A percentile compares a stretch with the other conserved stretches of the same genome.
Conservation (phyloP, 2,113 vertebrate species). For the Jacana jacana region DNA sequence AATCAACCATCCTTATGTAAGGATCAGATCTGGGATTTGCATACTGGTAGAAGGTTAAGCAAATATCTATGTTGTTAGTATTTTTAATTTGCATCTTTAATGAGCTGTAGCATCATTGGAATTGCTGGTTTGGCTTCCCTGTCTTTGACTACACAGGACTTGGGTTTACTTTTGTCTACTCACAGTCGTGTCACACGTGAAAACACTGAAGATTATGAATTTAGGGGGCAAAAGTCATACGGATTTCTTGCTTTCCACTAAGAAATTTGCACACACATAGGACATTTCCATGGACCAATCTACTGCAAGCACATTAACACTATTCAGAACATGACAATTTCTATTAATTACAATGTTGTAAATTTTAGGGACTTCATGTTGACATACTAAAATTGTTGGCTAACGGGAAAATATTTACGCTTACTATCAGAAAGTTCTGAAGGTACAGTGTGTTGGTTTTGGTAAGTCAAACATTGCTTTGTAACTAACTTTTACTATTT, state of each 20-base stretch:
- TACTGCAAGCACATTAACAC: not conserved
- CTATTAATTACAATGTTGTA: not conserved
- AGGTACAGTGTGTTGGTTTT: not conserved
- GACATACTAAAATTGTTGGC: not conserved
- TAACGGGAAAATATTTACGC: not conserved
- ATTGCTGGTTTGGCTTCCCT: not conserved
- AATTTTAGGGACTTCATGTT: not conserved
- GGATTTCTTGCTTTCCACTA: not conserved
- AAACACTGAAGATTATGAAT: not conserved
- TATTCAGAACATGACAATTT: not conserved
- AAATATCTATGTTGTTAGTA: conserved; percentile 51
- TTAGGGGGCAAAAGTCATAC: not conserved
- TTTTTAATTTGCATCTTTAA: conserved; percentile 76
- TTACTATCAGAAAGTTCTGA: not conserved
- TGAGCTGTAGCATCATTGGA: conserved; percentile 50
- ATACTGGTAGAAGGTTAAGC: conserved; percentile 58
- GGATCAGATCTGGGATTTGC: conserved; percentile 67
- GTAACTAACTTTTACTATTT: not conserved
- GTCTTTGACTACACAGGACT: not conserved
- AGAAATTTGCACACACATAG: not conserved
- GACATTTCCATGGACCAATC: not conserved
- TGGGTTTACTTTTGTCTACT: not conserved
- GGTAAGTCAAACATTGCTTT: not conserved
- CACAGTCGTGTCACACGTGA: not conserved
- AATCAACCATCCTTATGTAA: conserved; percentile 37